phyloP scores from a whole-genome alignment of 2,888 invertebrate genomes.

The Tachina grossa region DNA sequence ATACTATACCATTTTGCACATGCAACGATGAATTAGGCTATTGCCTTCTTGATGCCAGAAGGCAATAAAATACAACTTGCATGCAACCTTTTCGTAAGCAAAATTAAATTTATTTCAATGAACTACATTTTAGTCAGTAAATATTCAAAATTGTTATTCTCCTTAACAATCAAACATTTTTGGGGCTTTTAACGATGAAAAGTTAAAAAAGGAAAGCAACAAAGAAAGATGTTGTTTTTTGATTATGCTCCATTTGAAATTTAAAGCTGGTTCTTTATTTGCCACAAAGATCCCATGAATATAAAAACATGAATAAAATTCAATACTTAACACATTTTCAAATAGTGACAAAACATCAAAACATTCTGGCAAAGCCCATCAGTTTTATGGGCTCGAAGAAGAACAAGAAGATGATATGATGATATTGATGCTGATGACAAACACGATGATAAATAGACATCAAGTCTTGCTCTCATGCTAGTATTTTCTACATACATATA shows the following conservation, averaged over 20 bases:
- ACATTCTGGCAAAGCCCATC: constrained; percentile 32
- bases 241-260: constrained; percentile 16
- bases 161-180: not conserved
- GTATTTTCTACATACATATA: too few relatives aligned
- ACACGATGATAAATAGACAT: constrained; percentile 53
- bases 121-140: constrained; percentile 14
- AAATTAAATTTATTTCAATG: constrained; percentile 37
- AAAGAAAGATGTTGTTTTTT: not conserved
- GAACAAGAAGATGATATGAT: not conserved
- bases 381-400: constrained; percentile 19
- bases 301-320: constrained; percentile 22
- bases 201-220: not conserved
- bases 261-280: constrained; percentile 37
- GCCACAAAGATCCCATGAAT: constrained; percentile 14
- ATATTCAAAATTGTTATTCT: constrained; percentile 9
- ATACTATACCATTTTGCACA: too few relatives aligned
- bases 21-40: too few relatives aligned
- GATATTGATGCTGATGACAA: constrained; percentile 29
- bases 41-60: not conserved
- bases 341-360: constrained; percentile 31
- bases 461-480: constrained; percentile 20
- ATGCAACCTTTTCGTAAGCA: constrained; percentile 3
- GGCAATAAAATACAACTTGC: constrained; percentile 1
- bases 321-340: constrained; percentile 44
- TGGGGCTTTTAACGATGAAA: constrained; percentile 25